These are phyloP conservation scores for Plagiodera versicolora DNA, from an alignment of 2,888 invertebrate species.

Conservation along the genomic window DNA sequence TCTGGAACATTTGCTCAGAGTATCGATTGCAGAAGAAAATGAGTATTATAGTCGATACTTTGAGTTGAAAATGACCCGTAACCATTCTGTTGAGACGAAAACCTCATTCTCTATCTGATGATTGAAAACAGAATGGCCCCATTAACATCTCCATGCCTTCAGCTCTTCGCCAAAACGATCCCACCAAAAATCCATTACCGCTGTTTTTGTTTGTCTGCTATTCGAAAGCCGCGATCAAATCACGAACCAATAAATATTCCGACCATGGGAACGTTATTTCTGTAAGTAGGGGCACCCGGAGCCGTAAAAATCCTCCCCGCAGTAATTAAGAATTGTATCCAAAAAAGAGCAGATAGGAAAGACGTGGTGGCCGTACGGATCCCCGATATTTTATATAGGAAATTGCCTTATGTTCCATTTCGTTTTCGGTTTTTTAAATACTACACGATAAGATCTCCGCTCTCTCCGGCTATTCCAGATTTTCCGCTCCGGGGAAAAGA, in stretches of 20 bases:
- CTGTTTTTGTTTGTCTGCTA: constrained; percentile 35
- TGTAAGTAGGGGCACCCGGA: constrained; percentile 21
- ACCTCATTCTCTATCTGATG: neutral
- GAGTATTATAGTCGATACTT: neutral
- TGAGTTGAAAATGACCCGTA: no score
- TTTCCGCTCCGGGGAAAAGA: constrained; percentile 29
- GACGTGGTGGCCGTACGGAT: constrained; percentile 50
- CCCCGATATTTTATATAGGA: constrained; percentile 49
- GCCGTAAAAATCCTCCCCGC: constrained; percentile 35
- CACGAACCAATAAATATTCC: constrained; percentile 34
- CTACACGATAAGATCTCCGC: constrained; percentile 28
- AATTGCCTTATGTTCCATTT: constrained; percentile 49
- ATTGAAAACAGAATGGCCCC: constrained; percentile 12
- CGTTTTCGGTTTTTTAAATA: constrained; percentile 35
- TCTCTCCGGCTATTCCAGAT: constrained; percentile 28
- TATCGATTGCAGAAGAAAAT: no score
- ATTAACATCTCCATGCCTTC: constrained; percentile 20
- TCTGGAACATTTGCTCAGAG: no score
- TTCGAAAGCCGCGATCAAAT: constrained; percentile 33
- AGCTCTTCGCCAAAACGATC: constrained; percentile 14
- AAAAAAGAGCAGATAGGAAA: constrained; percentile 48
- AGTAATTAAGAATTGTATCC: constrained; percentile 50
- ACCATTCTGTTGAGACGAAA: no score
- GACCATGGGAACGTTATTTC: constrained; percentile 31
- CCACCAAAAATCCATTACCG: constrained; percentile 33